These are phyloP conservation scores for Cheilosia vulpina DNA, from an alignment of 2,888 invertebrate genomes.

Conservation along the genomic window DNA sequence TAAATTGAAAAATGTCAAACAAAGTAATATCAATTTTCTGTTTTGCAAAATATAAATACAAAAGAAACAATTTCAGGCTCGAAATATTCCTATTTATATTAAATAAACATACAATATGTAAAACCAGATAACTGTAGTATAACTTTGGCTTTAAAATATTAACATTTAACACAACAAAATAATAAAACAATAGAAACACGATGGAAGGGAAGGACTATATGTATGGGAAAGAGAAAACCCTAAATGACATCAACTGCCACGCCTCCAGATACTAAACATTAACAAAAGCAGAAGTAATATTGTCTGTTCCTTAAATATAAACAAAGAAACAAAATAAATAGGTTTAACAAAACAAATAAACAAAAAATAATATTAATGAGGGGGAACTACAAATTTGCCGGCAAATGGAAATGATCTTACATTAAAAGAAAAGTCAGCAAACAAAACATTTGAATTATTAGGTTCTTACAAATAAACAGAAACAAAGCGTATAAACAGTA, in stretches of 20 bases:
- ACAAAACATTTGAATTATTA: constrained; percentile 13
- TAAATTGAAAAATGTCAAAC: constrained; percentile 68
- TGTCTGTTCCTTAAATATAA: constrained; percentile 69
- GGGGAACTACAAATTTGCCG: constrained; percentile 64
- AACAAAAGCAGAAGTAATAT: constrained; percentile 44
- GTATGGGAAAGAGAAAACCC: constrained; percentile 13
- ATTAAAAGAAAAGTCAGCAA: constrained; percentile 14
- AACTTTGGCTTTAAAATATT: constrained; percentile 64
- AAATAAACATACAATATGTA: constrained; percentile 28
- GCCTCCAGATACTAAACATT: constrained; percentile 45
- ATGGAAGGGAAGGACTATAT: constrained; percentile 21
- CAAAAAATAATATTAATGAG: constrained; percentile 49
- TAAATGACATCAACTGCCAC: constrained; percentile 66
- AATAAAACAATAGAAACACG: constrained; percentile 31
- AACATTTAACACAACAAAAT: constrained; percentile 27
- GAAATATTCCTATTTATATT: constrained; percentile 71
- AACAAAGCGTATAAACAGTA: constrained; percentile 60
- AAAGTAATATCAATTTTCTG: constrained; percentile 17
- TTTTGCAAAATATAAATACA: constrained; percentile 59
- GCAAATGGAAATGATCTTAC: constrained; percentile 26
- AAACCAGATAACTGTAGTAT: constrained; percentile 50
- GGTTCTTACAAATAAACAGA: constrained; percentile 29
- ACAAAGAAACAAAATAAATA: constrained; percentile 38
- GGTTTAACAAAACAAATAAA: constrained; percentile 32
- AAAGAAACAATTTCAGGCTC: constrained; percentile 74